Base-by-base conservation (phyloP, 2,113 vertebrate genomes). In the Stictonetta naevosa region DNA sequence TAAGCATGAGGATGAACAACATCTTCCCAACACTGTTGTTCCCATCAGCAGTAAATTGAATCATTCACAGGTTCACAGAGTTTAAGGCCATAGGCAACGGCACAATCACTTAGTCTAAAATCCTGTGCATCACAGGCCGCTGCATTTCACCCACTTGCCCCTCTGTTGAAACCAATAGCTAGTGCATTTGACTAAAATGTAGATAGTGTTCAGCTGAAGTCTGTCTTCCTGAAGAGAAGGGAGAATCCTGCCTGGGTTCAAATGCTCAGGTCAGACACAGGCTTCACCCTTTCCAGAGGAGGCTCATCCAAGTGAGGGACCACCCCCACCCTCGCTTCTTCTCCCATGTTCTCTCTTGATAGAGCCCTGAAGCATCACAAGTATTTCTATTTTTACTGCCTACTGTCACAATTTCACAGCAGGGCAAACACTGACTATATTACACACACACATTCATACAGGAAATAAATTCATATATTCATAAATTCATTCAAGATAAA, bases 141-240 rank as follows among this genome's bases (percentile, higher is more conserved):
- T 94, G 92, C 44, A 28, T 58, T 6, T 59, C 79, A 38, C 79
- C 82, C 94, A 4, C 28, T 59, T 18, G 4, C 28, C 66, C 89
- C 63, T 74, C 3, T 12, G 8, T 1, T 13, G 50, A 26, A 40
- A 10, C 20, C 38, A 42, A 4, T 0, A 48, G 10, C 48, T 5
- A 5, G 4, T 5, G 34, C 42, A 10, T 56, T 11, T 28, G 33
- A 6, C 48, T 31, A 5, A 46, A 13, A 0, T 26, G 1, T 0
- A 55, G 53, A 58, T 5, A 2, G 11, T 2, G 12, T 0, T 4
- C 1, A 59, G 68, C 48, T 42, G 4, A 8, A n/a, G 48, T 0
- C 3, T 16, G 16, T 17, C 50, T 50, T 36, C 28, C 56, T 9
- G 10, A 5, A 59, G 31, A 40, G 19, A n/a, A n/a, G n/a, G n/a